Evolutionary conservation across 1,140 invertebrate species (phyloP).

Genomic region (Pseudoatta argentina): DNA sequence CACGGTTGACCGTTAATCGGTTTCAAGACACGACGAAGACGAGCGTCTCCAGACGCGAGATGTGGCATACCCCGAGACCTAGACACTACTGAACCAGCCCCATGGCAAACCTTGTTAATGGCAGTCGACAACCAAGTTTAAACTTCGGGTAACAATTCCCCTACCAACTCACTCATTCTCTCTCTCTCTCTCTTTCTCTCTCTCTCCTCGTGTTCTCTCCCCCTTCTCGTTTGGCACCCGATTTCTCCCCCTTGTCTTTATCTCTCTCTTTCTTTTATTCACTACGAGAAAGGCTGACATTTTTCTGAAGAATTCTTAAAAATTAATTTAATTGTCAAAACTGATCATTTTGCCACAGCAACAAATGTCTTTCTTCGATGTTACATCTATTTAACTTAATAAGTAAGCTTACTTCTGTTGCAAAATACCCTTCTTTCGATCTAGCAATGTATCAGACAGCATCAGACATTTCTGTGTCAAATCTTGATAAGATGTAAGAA

Average conservation of each 20-base stretch:
- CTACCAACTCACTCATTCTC: constrained; percentile 77
- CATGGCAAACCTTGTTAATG: constrained; percentile 86
- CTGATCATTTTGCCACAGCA: constrained; percentile 20
- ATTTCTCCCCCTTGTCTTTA: constrained; percentile 66
- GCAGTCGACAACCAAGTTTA: constrained; percentile 86
- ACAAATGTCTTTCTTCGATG: constrained; percentile 21
- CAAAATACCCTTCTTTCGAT: background rate
- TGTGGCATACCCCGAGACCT: constrained; percentile 85
- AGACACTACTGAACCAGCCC: constrained; percentile 86
- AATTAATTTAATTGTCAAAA: constrained; percentile 68
- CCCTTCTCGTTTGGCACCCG: constrained; percentile 39
- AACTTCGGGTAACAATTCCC: constrained; percentile 86
- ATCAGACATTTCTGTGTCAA: background rate
- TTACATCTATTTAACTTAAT: background rate
- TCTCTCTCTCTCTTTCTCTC: constrained; percentile 75
- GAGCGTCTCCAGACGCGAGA: constrained; percentile 78
- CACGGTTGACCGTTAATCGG: constrained; percentile 5
- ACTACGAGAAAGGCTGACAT: constrained; percentile 38
- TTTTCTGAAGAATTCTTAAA: constrained; percentile 68
- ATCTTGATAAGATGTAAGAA: background rate
- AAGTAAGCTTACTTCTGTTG: background rate
- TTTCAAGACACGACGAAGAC: constrained; percentile 62
- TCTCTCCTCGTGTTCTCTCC: constrained; percentile 70
- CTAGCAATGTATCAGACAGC: too few relatives aligned
- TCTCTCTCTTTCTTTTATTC: constrained; percentile 65